These are phyloP conservation scores for Ophioninae sp. DNA, from an alignment of 2,888 invertebrate genomes.

Conservation along the genomic window DNA sequence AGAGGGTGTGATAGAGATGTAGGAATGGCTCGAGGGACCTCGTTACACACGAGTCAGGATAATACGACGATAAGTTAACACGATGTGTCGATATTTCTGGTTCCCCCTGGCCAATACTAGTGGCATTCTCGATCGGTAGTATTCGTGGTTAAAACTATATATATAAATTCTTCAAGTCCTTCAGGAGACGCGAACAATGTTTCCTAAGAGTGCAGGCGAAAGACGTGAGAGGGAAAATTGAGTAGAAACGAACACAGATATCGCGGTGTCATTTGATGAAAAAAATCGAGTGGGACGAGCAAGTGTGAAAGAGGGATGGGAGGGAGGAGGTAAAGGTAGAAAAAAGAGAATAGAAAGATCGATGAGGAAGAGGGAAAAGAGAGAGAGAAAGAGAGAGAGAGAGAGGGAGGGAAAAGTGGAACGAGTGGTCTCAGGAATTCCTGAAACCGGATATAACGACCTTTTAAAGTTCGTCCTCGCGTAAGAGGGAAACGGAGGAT, in stretches of 20 bases:
- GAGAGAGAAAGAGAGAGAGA: conserved; percentile 1
- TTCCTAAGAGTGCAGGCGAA: conserved; percentile 9
- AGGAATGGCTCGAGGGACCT: conserved; percentile 55
- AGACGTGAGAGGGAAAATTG: conserved; percentile 40
- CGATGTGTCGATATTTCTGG: conserved; percentile 45
- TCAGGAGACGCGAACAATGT: conserved; percentile 38
- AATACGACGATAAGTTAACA: conserved; percentile 57
- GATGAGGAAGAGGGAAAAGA: not conserved
- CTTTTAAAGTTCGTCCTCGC: conserved; percentile 41
- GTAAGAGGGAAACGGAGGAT: conserved; percentile 18
- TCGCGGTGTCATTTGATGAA: not conserved
- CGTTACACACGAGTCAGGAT: conserved; percentile 51
- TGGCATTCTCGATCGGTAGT: conserved; percentile 13
- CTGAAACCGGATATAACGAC: conserved; percentile 58
- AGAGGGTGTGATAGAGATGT: not conserved
- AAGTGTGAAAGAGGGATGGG: conserved; percentile 14
- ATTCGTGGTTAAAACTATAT: not conserved
- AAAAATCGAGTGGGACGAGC: not conserved
- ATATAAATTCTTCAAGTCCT: conserved; percentile 41
- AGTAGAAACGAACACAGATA: conserved; percentile 16
- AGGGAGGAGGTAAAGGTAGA: conserved; percentile 1
- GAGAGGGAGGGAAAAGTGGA: conserved; percentile 25
- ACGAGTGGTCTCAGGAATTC: conserved; percentile 39
- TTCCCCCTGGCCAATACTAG: not conserved
- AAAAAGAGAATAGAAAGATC: not conserved